Base-by-base conservation (phyloP, 1,140 invertebrate genomes). In the Bicyclus anynana region DNA sequence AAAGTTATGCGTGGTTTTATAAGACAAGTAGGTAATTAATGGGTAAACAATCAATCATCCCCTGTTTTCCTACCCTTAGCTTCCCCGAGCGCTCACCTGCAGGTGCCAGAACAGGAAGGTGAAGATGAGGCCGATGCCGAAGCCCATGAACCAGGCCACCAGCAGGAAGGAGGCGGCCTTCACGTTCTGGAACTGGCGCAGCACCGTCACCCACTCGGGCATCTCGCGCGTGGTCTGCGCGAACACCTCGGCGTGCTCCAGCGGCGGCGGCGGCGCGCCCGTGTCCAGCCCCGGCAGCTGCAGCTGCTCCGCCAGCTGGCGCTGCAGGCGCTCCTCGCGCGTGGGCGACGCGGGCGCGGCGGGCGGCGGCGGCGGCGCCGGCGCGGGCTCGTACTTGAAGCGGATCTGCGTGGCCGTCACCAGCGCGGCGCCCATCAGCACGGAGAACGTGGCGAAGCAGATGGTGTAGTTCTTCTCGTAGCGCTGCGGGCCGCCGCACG, bases 61-160 rank as follows among this genome's bases (percentile, higher is more conserved):
- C n/a, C n/a, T n/a, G n/a, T n/a, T n/a, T n/a, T n/a, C n/a, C n/a
- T n/a, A n/a, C n/a, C n/a, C n/a, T n/a, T n/a, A n/a, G n/a, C n/a
- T n/a, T n/a, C n/a, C n/a, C n/a, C n/a, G n/a, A n/a, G n/a, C n/a
- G n/a, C n/a, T n/a, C n/a, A 57, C 79, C 73, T 87, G 84, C 27
- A 99, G 91, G 90, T 99, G 98, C 98, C 98, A 99, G 89, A 99
- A 99, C 17, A 99, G 93, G 89, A 99, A 99, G 1, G 98, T 98
- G 87, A 99, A 99, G 57, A 99, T 98, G 61, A 99, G 90, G 0
- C 98, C 98, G 70, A 99, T 98, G n/a, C 98, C 98, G 77, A 99
- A 98, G 44, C 98, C 98, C 97, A 99, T 98, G 87, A 97, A 98
- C 97, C 98, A 99, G 14, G 97, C 95, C 0, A 99, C 96, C 73